These are phyloP conservation scores for Holacanthus passer DNA, from an alignment of 2,113 vertebrate genomes.

Conservation along the genomic window DNA sequence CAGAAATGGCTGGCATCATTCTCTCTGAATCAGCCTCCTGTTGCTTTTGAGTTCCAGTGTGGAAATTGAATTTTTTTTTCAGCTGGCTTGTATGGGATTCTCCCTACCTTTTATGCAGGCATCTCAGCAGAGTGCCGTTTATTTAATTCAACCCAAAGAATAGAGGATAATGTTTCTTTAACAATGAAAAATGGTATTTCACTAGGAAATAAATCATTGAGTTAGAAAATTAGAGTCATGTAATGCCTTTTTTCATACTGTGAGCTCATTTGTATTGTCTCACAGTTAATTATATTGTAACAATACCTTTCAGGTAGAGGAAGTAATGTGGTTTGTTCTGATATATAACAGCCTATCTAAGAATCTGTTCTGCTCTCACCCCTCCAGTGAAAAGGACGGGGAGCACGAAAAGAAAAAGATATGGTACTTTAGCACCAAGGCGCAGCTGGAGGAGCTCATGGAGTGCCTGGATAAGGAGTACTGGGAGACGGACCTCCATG, in stretches of 20 bases:
- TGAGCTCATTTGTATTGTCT: too few relatives aligned
- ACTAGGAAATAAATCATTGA: too few relatives aligned
- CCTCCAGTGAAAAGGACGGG: conserved; percentile 91
- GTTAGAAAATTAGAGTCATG: too few relatives aligned
- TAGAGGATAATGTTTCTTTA: neutral
- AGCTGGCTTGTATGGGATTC: neutral
- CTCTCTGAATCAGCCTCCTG: neutral
- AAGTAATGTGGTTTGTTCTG: neutral
- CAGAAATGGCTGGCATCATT: neutral
- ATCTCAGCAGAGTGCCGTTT: neutral
- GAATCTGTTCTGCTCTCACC: neutral
- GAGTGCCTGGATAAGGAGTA: conserved; percentile 92
- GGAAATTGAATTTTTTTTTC: neutral
- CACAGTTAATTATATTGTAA: neutral
- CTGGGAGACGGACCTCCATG: conserved; percentile 95
- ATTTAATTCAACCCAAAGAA: neutral
- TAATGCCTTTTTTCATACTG: too few relatives aligned
- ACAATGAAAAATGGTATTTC: too few relatives aligned
- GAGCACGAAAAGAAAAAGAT: conserved; percentile 93
- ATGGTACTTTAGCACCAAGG: conserved; percentile 97
- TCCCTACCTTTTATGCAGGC: neutral
- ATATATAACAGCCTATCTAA: neutral
- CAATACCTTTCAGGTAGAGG: neutral
- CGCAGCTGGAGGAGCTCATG: conserved; percentile 92
- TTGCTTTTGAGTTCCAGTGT: neutral